Base-by-base conservation (phyloP, 2,113 vertebrate genomes). In the Oplegnathus fasciatus region DNA sequence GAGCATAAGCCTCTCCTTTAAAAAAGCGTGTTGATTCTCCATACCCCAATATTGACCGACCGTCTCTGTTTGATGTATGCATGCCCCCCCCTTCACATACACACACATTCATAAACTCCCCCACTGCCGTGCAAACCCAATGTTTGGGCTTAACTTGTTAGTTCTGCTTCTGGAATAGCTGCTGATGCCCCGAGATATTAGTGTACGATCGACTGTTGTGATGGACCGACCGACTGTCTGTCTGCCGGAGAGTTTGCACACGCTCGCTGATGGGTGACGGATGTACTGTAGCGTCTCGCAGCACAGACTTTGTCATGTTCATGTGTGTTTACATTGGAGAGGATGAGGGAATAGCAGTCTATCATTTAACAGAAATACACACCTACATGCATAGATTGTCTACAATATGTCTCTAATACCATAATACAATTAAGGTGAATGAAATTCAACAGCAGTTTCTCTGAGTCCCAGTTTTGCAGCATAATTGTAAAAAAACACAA, bases 101-200 rank as follows among this genome's bases (percentile, higher is more conserved):
- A 69, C 62, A 84, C 83, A 66, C 84, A 79, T 32, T 77, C 85
- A 86, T 85, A 84, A 83, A 73, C 72, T 37, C 86, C 84, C 62
- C 71, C 82, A 26, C 79, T 30, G 40, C 96, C 95, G 95, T 96
- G 96, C 96, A 96, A 96, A 96, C 97, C 96, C 97, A 97, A 94
- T 96, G 97, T 97, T 96, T 97, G 96, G 97, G 97, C 96, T 98
- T 97, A 98, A 96, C 96, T 96, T 97, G 96, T 98, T 98, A 97
- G 97, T 97, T 98, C 97, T 97, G 97, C 97, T 97, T 97, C 96
- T 88, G 96, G 94, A 97, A 95, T 95, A 96, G 96, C 95, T 96
- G 96, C 95, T 95, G 96, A 98, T 97, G 97, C 97, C 97, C 97
- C 93, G 83, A 97, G 97, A 98, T 98, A 98, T 98, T 97, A 90